Base-by-base conservation (phyloP, 2,888 invertebrate genomes). In the Dyspetes luteomarginatus region DNA sequence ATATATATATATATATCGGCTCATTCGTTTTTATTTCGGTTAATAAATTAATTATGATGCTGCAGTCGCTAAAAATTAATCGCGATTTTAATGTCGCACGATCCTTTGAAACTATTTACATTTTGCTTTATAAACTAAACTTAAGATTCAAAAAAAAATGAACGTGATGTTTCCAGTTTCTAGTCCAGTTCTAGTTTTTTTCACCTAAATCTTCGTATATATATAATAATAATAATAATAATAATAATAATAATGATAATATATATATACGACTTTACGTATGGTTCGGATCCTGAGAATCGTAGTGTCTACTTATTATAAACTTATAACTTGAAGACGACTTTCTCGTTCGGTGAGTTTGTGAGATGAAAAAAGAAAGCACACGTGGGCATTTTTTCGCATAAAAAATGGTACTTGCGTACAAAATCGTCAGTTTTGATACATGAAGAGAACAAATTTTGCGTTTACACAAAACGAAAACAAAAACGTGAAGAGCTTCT, bases 11-110 rank as follows among this genome's bases (percentile, higher is more conserved):
- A 19, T 22, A 22, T 55, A 36, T 62, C 9, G 22, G n/a, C 58
- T 56, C 7, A 30, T 64, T 26, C 26, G 12, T 56, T 58, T 26
- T 52, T 26, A 26, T 36, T 50, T 30, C 73, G 50, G 64, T 77
- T 77, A 77, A 81, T 81, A 77, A 81, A 81, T 81, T 73, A 81
- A 77, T 73, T 69, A 81, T 56, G 81, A 68, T 73, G 68, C 71
- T 68, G 72, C 72, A 36, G 45, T 58, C 24, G 36, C 77, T 74
- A 81, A 81, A 58, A 69, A 64, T 68, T 73, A 77, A 7, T 36
- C 30, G 64, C 73, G 56, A 77, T 77, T 1, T 62, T 77, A 77
- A 7, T 19, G 15, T 77, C 76, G 72, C 76, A 30, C 28, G 12
- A 76, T 67, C 43, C 64, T 73, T 17, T 41, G 24, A 71, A 77